Evolutionary conservation across 2,113 vertebrate species (phyloP), one percentile per base, ranked within the genome.

Genomic region (Craseonycteris thonglongyai): DNA sequence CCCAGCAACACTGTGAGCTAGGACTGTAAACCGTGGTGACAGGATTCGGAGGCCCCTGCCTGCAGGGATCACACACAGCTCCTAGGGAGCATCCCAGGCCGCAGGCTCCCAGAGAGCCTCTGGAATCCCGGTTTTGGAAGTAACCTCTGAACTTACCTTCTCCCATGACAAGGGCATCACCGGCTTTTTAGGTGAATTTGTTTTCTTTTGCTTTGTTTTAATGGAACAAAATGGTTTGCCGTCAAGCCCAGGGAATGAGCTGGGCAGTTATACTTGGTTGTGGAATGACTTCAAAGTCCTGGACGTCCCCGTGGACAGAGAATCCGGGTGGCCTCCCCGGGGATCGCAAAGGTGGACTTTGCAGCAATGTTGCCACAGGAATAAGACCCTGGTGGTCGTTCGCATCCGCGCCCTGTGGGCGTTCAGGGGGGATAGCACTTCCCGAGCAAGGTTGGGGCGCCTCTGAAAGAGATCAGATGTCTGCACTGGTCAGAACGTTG

Each of bases 41-140:
- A 3, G 0, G 15, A 78, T 51, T 28, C 71, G 15, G 35, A 33
- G 0, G 6, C 2, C 8, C 1, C 0, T 14, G 3, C 21, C 74
- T 21, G 2, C 26, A 2, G 1, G 35, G 18, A 16, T 21, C 26
- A 54, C 51, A 21, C 1, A 14, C 14, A n/a, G 65, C 7, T 33
- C 11, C 16, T 63, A 2, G 68, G 19, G 38, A 45, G n/a, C 22
- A 9, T 61, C 26, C 8, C 2, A 66, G 40, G 38, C 12, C 51
- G 3, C 1, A 13, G 13, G 16, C 0, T 0, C 28, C 49, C 21
- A 45, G 26, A 38, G 26, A 86, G 56, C 33, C 58, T 59, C 71
- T 58, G 47, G 42, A 59, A 59, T 61, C 24, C 2, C 4, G 66
- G 49, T 35, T 93, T 74, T 59, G 80, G 38, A 42, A 10, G 2